Evolutionary conservation across 2,888 invertebrate species (phyloP).

Genomic region (Chesias legatella): DNA sequence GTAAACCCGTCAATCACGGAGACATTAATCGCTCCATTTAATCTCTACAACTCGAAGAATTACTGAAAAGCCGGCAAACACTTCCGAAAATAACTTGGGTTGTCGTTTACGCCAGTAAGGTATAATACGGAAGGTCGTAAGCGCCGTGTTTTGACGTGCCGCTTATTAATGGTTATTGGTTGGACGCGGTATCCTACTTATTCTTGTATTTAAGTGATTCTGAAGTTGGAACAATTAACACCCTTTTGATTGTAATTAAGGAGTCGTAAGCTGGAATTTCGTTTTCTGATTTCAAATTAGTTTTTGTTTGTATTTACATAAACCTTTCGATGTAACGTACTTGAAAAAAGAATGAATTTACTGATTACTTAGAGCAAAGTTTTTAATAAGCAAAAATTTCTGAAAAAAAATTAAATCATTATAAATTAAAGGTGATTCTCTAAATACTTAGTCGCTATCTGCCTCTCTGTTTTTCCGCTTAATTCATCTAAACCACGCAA

Average conservation of each 20-base stretch:
- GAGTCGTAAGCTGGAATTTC: neutral
- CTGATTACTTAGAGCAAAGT: too few species aligned
- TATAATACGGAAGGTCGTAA: constrained; percentile 21
- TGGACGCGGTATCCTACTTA: constrained; percentile 47
- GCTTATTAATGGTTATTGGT: constrained; percentile 66
- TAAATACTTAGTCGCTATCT: too few species aligned
- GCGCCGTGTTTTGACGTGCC: constrained; percentile 63
- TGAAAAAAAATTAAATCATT: too few species aligned
- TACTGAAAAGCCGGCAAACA: constrained; percentile 43
- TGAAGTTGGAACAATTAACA: constrained; percentile 9
- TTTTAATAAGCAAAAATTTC: too few species aligned
- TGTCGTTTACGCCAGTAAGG: constrained; percentile 50
- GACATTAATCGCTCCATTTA: constrained; percentile 67
- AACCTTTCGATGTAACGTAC: too few species aligned
- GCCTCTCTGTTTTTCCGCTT: too few species aligned
- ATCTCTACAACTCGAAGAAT: constrained; percentile 59
- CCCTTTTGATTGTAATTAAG: constrained; percentile 6
- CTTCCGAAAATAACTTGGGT: constrained; percentile 62
- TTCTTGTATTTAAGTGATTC: constrained; percentile 18
- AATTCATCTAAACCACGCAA: too few species aligned
- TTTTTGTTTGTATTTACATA: too few species aligned
- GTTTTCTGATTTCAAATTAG: too few species aligned
- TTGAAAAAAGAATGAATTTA: too few species aligned
- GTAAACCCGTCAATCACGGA: constrained; percentile 60
- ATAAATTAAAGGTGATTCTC: too few species aligned